Evolutionary conservation across 2,888 invertebrate species (phyloP), one percentile per base, ranked within the genome.

Genomic region (Amphipyra berbera): DNA sequence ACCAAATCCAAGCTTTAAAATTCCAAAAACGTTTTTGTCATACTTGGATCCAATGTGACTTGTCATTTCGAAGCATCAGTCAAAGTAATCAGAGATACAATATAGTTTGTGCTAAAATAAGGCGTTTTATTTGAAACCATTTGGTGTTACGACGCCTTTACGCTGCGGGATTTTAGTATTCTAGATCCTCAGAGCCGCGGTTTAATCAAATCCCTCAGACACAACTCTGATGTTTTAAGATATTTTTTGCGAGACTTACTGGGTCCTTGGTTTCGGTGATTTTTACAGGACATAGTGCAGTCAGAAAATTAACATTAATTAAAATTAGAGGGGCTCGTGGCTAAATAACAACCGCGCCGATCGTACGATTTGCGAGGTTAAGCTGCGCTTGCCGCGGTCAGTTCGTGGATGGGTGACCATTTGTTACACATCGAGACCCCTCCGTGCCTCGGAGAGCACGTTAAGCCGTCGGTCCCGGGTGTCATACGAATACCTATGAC

Each of bases 141-240:
- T 68, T 50, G 6, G 53, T 68, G 61, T 67, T 55, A 69, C 57
- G 68, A 65, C 7, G 54, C 13, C 41, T 71, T 60, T 38, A 57
- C 48, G 40, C 52, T 50, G 57, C 50, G 55, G 53, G 58, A 27
- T 38, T 66, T 59, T 42, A 66, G 57, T 61, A 47, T 42, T 59
- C 50, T 55, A 62, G 60, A 21, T 55, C 47, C 62, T 60, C 9
- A 38, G 41, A 62, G 60, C 33, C 58, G 46, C 37, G 46, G 52
- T 70, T 76, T 73, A 70, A 79, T 76, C 62, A 70, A 76, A 76
- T 75, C 13, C 47, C 53, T 55, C 42, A 61, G 45, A 66, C 63
- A 48, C 58, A 73, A 79, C 60, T 66, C 9, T 56, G 30, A 50
- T 54, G 55, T 53, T 13, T 48, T 21, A 21, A 8, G 46, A 60